Conservation (phyloP, 2,113 vertebrate species). For the Excalfactoria chinensis region DNA sequence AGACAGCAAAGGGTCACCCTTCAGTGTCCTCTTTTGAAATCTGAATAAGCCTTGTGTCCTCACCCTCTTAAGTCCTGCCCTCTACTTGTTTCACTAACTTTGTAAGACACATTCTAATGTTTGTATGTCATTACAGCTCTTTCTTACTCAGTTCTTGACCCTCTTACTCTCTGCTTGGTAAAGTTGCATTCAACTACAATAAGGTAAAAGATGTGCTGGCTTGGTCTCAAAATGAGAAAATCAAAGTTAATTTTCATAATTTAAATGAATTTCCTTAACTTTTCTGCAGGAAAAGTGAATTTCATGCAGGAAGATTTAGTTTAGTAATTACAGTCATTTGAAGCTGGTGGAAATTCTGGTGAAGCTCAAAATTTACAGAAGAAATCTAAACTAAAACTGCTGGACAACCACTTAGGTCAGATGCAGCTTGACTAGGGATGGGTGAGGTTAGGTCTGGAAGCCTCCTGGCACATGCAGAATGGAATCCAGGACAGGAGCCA, state of each 20-base stretch:
- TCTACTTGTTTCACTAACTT: background rate
- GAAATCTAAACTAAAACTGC: background rate
- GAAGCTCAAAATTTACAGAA: background rate
- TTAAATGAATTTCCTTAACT: background rate
- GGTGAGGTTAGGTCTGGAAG: background rate
- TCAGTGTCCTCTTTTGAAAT: background rate
- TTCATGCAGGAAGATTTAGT: background rate
- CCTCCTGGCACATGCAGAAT: too few species aligned
- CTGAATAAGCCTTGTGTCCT: background rate
- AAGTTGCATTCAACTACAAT: background rate
- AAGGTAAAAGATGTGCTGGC: background rate
- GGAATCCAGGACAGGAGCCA: background rate
- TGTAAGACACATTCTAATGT: background rate
- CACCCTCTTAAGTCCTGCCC: background rate
- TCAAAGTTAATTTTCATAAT: background rate
- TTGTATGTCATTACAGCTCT: background rate
- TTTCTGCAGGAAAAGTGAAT: background rate
- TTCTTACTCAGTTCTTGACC: background rate
- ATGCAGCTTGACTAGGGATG: background rate
- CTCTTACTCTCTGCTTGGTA: background rate
- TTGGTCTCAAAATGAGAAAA: background rate
- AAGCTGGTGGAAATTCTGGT: background rate
- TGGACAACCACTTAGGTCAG: background rate
- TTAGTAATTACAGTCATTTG: background rate
- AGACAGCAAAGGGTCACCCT: background rate